Conservation (phyloP, 2,797 vertebrate genomes). For the Prunella strophiata region DNA sequence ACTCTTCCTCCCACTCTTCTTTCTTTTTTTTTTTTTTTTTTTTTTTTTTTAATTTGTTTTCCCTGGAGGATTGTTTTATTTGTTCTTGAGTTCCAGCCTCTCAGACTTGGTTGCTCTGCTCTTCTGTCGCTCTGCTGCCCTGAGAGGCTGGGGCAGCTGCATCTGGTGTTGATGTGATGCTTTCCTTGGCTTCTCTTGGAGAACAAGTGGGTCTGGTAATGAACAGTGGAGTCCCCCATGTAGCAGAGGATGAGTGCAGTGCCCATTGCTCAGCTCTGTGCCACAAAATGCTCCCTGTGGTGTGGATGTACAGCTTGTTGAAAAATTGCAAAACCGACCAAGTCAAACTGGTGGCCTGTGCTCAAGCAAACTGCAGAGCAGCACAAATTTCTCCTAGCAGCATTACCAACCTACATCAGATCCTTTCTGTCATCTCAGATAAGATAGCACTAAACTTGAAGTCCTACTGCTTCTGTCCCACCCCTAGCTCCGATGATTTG, state of each 20-base stretch:
- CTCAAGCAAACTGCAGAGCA: neutral
- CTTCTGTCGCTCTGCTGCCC: neutral
- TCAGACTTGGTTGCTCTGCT: neutral
- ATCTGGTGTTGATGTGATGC: neutral
- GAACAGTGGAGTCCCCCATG: accelerated
- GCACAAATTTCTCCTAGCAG: neutral
- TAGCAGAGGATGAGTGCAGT: neutral
- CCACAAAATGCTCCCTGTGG: neutral
- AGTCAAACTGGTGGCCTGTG: neutral
- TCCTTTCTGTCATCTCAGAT: neutral
- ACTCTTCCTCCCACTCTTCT: neutral
- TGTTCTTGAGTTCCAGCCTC: neutral
- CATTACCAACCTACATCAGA: neutral
- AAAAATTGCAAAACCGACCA: neutral
- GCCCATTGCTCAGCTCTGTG: neutral
- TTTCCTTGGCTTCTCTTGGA: neutral
- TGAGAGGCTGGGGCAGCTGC: neutral
- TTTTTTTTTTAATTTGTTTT: neutral
- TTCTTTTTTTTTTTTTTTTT: too few species aligned
- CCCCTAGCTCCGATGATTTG: neutral
- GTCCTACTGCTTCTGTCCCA: neutral
- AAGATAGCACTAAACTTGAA: neutral
- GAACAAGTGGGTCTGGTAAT: neutral
- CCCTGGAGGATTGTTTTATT: neutral
- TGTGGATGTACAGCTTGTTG: neutral